Evolutionary conservation across 2,888 invertebrate species (phyloP), one percentile per base, ranked within the genome.

Genomic region (Nebria salina): DNA sequence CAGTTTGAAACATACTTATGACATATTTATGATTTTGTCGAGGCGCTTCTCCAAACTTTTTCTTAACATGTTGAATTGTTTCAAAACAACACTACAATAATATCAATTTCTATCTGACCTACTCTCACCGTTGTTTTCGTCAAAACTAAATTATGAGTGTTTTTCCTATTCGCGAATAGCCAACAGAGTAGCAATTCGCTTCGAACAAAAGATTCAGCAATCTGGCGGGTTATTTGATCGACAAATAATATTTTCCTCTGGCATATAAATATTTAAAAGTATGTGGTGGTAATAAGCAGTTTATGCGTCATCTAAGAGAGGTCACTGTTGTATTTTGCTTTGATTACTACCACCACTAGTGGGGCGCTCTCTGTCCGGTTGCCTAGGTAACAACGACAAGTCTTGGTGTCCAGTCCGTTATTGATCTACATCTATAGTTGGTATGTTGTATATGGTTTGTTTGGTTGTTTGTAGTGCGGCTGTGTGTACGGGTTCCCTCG

Each of bases 361-460:
- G 42, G 43, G 42, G 79, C 74, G 66, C 54, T 54, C 54, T 54
- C 54, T 75, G 66, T 13, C 13, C 26, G 34, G 80, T 80, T 80
- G 72, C 80, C 65, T 43, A 15, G 72, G 80, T 70, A 72, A 80
- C 80, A 15, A 15, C 25, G 65, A 5, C 26, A n/a, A 11, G 11
- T 25, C 8, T 76, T 65, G 42, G 64, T 65, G 75, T 80, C 75
- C 75, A 80, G 72, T 68, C 26, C 66, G 64, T 43, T 79, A 79
- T 79, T 65, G 79, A 79, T 75, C 75, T 65, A 79, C 79, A 74
- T 66, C 74, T 74, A 79, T 79, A 79, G 66, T 79, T 79, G 70
- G 66, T 74, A 42, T 54, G 54, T 4, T 54, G 41, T 65, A 11
- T 73, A 79, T 66, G 74, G 79, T 75, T 79, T 79, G 75, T 79